phyloP scores from a whole-genome alignment of 2,888 invertebrate genomes.

The Orthonevra nobilis region DNA sequence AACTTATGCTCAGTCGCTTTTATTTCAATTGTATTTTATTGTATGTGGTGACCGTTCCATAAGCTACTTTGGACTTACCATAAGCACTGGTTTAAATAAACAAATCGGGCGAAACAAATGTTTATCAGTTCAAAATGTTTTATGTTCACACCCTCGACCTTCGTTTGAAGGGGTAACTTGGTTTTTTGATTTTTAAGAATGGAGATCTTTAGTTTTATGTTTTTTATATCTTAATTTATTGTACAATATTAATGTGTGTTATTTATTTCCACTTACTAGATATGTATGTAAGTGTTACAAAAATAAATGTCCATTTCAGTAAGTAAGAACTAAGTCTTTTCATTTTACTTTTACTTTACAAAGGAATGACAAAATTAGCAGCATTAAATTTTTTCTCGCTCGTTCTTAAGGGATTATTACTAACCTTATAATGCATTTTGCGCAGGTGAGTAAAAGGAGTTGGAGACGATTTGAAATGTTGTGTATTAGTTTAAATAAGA shows the following conservation, averaged over 20 bases:
- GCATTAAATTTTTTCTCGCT: too few species aligned
- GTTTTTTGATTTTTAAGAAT: slow-evolving; percentile 48
- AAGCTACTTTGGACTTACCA: too few species aligned
- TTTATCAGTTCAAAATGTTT: too few species aligned
- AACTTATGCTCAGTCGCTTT: slow-evolving; percentile 10
- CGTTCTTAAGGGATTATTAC: too few species aligned
- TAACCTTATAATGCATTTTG: too few species aligned
- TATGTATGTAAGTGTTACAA: slow-evolving; percentile 60
- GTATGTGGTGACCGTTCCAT: too few species aligned
- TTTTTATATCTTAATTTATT: slow-evolving; percentile 68
- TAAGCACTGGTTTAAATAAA: slow-evolving; percentile 44
- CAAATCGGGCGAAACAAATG: too few species aligned
- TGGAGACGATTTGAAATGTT: too few species aligned
- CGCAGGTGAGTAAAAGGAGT: too few species aligned
- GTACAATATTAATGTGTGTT: slow-evolving; percentile 70
- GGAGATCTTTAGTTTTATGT: slow-evolving; percentile 62
- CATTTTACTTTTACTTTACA: too few species aligned
- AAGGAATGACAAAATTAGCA: too few species aligned
- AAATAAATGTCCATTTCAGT: slow-evolving; percentile 69
- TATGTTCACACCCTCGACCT: slow-evolving; percentile 2
- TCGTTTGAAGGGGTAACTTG: slow-evolving; percentile 5
- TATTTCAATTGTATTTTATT: slow-evolving; percentile 20
- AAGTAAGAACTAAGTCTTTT: slow-evolving; percentile 15
- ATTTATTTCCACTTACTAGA: slow-evolving; percentile 66
- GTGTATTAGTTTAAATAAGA: too few species aligned